Percentiles rank a stretch among this genome's conserved stretches.
Conservation (phyloP, 2,797 vertebrate species). For the Crenichthys baileyi region DNA sequence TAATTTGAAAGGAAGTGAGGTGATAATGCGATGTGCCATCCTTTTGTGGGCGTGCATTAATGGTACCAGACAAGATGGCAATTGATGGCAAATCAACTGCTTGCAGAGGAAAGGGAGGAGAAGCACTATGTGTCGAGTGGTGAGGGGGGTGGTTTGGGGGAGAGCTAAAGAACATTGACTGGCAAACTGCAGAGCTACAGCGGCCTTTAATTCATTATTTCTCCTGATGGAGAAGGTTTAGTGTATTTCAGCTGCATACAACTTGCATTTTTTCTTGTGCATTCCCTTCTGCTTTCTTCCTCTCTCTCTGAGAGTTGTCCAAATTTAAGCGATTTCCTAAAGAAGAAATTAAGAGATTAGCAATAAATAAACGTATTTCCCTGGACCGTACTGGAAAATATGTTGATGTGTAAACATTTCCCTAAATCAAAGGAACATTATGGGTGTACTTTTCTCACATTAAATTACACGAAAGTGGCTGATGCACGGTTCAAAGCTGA, state of each 20-base stretch:
- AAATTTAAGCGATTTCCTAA: not conserved
- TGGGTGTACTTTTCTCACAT: too few species aligned
- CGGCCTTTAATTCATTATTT: conserved; percentile 92
- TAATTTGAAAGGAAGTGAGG: conserved; percentile 94
- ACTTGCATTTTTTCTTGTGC: not conserved
- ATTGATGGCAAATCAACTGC: conserved; percentile 90
- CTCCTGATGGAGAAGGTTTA: conserved; percentile 88
- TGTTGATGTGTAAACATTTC: too few species aligned
- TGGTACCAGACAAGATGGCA: conserved; percentile 86
- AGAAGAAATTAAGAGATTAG: not conserved
- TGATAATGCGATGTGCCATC: conserved; percentile 86
- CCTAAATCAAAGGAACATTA: too few species aligned
- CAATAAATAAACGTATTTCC: not conserved
- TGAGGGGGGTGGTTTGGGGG: conserved; percentile 42
- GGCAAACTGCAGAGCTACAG: conserved; percentile 85
- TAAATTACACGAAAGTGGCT: too few species aligned
- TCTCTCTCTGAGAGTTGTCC: not conserved
- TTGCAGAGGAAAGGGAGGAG: conserved; percentile 79
- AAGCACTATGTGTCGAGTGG: conserved; percentile 5
- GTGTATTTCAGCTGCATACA: conserved; percentile 80
- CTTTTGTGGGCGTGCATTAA: conserved; percentile 96
- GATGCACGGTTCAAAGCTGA: too few species aligned
- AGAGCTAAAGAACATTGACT: conserved; percentile 91
- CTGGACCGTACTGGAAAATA: not conserved
- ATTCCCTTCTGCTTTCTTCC: not conserved